Evolutionary conservation across 2,888 invertebrate genomes (phyloP).

Genomic region (Didymodactylos carnosus): DNA sequence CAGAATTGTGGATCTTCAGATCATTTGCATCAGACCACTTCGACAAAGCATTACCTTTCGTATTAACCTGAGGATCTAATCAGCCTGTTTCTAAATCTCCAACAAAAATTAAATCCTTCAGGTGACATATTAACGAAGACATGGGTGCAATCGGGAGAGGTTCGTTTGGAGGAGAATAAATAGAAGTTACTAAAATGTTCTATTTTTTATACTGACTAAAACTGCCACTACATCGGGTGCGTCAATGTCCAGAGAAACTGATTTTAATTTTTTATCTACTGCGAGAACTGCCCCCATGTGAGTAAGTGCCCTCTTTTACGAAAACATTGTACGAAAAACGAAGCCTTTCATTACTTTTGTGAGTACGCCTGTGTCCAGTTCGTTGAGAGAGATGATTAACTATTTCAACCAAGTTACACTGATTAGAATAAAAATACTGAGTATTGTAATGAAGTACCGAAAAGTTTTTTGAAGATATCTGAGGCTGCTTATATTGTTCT

Average conservation of each 20-base stretch:
- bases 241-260: neutral
- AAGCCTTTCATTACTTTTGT: neutral
- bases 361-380: neutral
- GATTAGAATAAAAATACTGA: neutral
- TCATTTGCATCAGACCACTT: neutral
- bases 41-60: neutral
- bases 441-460: neutral
- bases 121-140: neutral
- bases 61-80: neutral
- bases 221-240: neutral
- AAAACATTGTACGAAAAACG: neutral
- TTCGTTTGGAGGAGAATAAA: neutral
- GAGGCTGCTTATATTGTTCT: neutral
- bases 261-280: neutral
- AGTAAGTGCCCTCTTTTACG: neutral
- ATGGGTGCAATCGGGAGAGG: neutral
- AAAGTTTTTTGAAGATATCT: neutral
- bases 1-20: neutral
- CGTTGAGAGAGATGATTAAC: neutral
- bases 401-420: neutral
- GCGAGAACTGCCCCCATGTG: neutral
- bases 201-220: neutral
- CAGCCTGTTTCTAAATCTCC: neutral
- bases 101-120: neutral
- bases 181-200: neutral